phyloP scores from a whole-genome alignment of 2,797 vertebrate genomes.

The Menidia menidia region DNA sequence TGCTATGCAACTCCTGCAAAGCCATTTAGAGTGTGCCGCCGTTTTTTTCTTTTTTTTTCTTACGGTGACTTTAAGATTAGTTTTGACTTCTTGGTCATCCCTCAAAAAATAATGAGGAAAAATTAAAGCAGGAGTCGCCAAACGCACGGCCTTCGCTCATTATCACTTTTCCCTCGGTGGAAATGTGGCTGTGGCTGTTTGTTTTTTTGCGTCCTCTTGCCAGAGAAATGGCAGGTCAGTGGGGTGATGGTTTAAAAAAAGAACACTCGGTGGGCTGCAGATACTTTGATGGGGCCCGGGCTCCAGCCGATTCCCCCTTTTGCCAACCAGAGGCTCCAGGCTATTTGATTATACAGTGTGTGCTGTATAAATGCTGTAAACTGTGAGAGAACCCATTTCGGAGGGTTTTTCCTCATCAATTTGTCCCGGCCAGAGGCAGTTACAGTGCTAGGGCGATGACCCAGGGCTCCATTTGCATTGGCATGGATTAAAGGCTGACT shows the following conservation, averaged over 20 bases:
- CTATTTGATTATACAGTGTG: constrained; percentile 47
- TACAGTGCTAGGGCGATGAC: constrained; percentile 52
- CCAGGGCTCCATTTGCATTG: constrained; percentile 70
- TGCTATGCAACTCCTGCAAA: constrained; percentile 57
- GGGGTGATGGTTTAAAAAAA: constrained; percentile 51
- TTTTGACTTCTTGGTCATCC: constrained; percentile 41
- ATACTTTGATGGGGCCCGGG: constrained; percentile 60
- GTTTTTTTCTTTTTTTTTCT: background rate
- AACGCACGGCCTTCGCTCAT: constrained; percentile 38
- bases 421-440: constrained; percentile 51
- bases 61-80: constrained; percentile 17
- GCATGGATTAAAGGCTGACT: constrained; percentile 61
- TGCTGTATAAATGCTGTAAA: constrained; percentile 31
- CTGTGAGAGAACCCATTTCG: constrained; percentile 54
- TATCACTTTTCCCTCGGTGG: constrained; percentile 11
- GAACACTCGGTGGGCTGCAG: constrained; percentile 44
- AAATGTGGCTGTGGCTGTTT: constrained; percentile 51
- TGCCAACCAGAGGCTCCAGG: constrained; percentile 39
- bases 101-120: constrained; percentile 38
- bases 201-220: constrained; percentile 38
- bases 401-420: constrained; percentile 46
- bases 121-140: constrained; percentile 29
- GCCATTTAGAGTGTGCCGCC: constrained; percentile 20
- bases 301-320: constrained; percentile 51
- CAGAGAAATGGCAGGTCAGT: constrained; percentile 46